These are phyloP conservation scores for Prionailurus bengalensis DNA, from an alignment of 2,113 vertebrate genomes.

Conservation along the genomic window DNA sequence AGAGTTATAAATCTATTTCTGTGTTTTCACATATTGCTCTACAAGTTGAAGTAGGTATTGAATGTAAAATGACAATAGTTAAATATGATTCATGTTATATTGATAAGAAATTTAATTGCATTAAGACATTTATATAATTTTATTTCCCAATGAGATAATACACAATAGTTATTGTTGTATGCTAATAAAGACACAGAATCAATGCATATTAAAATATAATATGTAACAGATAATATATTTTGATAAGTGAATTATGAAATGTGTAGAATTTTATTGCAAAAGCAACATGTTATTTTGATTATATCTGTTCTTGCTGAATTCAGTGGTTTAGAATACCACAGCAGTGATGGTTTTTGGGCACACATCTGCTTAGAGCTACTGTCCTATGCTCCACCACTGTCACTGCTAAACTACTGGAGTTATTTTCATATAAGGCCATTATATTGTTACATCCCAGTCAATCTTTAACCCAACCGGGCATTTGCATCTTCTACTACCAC, in stretches of 20 bases:
- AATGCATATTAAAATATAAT: background rate
- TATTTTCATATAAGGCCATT: background rate
- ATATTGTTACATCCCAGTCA: background rate
- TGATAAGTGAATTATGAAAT: background rate
- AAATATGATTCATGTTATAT: background rate
- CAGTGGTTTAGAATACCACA: background rate
- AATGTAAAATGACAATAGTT: background rate
- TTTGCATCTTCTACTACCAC: background rate
- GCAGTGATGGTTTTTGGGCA: background rate
- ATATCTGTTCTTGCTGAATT: background rate
- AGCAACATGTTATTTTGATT: background rate
- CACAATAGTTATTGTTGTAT: background rate
- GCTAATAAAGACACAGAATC: background rate
- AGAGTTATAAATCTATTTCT: background rate
- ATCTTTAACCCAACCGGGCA: background rate
- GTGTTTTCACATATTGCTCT: background rate
- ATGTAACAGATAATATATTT: background rate
- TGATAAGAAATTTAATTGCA: background rate
- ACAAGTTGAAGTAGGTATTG: background rate
- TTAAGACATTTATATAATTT: background rate
- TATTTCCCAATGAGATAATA: background rate
- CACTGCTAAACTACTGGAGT: accelerated
- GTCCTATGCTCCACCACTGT: background rate
- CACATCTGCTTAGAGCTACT: too few species aligned
- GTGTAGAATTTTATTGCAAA: background rate